Percentiles rank a stretch among this genome's conserved stretches.
These are phyloP conservation scores for Orgyia antiqua DNA, from an alignment of 2,888 invertebrate genomes.

Conservation along the genomic window DNA sequence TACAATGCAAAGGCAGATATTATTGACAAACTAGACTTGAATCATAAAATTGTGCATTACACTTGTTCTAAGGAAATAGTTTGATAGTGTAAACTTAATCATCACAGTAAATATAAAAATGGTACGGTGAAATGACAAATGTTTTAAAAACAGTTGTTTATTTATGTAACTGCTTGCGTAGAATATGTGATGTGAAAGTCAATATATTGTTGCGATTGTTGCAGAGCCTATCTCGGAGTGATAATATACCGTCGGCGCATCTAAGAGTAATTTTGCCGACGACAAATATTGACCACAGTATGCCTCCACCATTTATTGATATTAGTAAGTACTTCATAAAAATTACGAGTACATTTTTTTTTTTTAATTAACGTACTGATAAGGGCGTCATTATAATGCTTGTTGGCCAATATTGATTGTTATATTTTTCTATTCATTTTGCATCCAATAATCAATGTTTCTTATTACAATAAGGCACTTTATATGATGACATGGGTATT, in stretches of 20 bases:
- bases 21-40: conserved; percentile 32
- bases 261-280: conserved; percentile 62
- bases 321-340: conserved; percentile 44
- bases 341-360: too few relatives aligned
- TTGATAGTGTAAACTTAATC: conserved; percentile 12
- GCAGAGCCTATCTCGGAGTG: conserved; percentile 55
- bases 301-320: conserved; percentile 59
- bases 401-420: too few relatives aligned
- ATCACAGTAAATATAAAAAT: conserved; percentile 25
- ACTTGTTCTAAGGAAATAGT: conserved; percentile 17
- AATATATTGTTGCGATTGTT: conserved; percentile 51
- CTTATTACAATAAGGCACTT: too few relatives aligned
- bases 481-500: too few relatives aligned
- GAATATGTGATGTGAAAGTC: conserved; percentile 45
- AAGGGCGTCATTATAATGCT: too few relatives aligned
- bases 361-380: too few relatives aligned
- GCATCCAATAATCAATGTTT: too few relatives aligned
- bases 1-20: conserved; percentile 32
- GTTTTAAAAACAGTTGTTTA: conserved; percentile 55
- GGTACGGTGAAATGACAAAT: conserved; percentile 36
- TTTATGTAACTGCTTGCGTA: conserved; percentile 54
- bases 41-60: conserved; percentile 22
- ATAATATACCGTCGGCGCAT: conserved; percentile 53
- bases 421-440: too few relatives aligned
- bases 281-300: conserved; percentile 39